Evolutionary conservation across 2,797 vertebrate genomes (phyloP).

Genomic region (Gymnothorax reevesii): DNA sequence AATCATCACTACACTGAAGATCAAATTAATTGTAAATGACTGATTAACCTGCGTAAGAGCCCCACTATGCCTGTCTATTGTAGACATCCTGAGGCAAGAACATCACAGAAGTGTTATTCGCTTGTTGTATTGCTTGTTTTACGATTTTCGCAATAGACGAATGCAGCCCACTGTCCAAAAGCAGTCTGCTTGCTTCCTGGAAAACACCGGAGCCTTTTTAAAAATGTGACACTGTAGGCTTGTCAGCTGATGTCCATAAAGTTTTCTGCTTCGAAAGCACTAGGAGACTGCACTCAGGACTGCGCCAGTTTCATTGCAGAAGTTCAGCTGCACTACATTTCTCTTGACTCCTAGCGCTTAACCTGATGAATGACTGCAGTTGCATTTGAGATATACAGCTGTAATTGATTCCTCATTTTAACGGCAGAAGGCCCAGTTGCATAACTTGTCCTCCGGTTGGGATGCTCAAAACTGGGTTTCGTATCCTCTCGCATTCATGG

Average conservation of each 20-base stretch:
- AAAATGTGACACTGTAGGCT: neutral
- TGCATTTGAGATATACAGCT: neutral
- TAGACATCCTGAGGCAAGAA: neutral
- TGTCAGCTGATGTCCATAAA: slow-evolving; percentile 31
- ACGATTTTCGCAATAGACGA: slow-evolving; percentile 45
- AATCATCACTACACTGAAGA: neutral
- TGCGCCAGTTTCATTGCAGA: slow-evolving; percentile 45
- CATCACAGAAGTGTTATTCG: neutral
- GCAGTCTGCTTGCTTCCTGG: slow-evolving; percentile 53
- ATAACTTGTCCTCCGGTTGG: neutral
- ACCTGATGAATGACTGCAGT: neutral
- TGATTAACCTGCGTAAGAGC: neutral
- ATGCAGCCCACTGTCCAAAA: slow-evolving; percentile 29
- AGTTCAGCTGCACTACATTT: neutral
- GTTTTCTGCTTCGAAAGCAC: slow-evolving; percentile 31
- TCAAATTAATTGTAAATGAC: neutral
- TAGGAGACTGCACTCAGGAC: slow-evolving; percentile 13
- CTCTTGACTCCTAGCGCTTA: neutral
- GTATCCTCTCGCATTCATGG: neutral
- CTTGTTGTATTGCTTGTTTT: slow-evolving; percentile 52
- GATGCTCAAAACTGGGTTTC: slow-evolving; percentile 21
- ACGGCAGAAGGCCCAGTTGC: neutral
- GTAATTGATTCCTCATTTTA: neutral
- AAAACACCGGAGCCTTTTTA: slow-evolving; percentile 38
- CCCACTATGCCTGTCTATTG: neutral